Base-by-base conservation (phyloP, 2,797 vertebrate genomes). In the Hydrocynus forskahlii region DNA sequence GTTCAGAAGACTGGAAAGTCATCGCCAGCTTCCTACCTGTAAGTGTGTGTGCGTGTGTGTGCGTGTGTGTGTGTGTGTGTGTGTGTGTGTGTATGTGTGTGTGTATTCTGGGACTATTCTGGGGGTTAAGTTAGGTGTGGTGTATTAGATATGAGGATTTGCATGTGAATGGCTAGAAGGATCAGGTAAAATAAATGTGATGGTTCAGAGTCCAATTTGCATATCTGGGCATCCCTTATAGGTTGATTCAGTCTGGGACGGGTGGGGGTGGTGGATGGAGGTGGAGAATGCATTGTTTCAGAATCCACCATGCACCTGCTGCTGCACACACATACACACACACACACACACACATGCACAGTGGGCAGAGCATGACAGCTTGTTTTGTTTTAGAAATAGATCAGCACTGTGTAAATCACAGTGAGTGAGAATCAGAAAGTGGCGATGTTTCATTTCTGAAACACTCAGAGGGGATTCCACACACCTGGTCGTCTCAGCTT, bases 1-100 rank as follows among this genome's bases (percentile, higher is more conserved):
- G 97, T 86, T 98, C 97, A 83, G 98, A 98, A 88, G 97, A 99
- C 91, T 99, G 98, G 98, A 99, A 99, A 95, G 89, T 97, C 86
- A 97, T 99, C 88, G 97, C 98, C 86, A 98, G 93, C 90, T 96
- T 97, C 88, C 94, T 99, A 87, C 95, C 96, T 84, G 98, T 99
- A 94, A 94, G 98, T 95, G 16, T 79, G 43, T 81, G 70, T 78
- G 67, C 76, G 16, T 85, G 48, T 75, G 38, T 75, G 23, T 76
- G 43, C 75, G 60, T 74, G 60, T 73, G 60, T 66, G 50, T 72
- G 63, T 62, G 59, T 55, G 48, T 29, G 62, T 16, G 12, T 63
- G 13, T 63, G 23, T 63, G 71, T 84, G 98, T 99, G 94, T 94
- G 97, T 95, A 14, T 23, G 59, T 29, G 21, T 62, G 2, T 62